Percentiles rank a stretch among this genome's conserved stretches.
These are phyloP conservation scores for Tylochromis polylepis DNA, from an alignment of 2,113 vertebrate species.

Conservation along the genomic window DNA sequence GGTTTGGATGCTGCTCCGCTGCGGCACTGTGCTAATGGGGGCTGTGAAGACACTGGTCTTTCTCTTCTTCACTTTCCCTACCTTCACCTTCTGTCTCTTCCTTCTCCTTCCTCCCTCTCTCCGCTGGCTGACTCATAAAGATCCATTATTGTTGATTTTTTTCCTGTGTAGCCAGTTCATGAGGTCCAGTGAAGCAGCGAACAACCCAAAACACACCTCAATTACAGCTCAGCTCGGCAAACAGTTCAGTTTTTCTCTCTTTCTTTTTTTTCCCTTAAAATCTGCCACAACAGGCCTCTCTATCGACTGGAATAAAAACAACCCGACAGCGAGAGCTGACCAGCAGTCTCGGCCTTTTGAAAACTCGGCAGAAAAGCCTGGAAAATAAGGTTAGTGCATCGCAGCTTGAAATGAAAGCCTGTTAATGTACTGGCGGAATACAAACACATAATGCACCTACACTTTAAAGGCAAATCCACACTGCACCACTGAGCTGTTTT, in stretches of 20 bases:
- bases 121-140: conserved; percentile 58
- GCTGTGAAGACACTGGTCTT: conserved; percentile 60
- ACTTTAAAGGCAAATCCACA: conserved; percentile 21
- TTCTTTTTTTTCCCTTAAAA: neutral
- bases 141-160: conserved; percentile 59
- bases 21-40: conserved; percentile 74
- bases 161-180: conserved; percentile 50
- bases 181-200: conserved; percentile 56
- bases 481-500: neutral
- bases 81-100: conserved; percentile 2
- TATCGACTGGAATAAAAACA: conserved; percentile 62
- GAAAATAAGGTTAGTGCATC: conserved; percentile 54
- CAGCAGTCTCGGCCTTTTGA: conserved; percentile 29
- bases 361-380: conserved; percentile 39
- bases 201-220: conserved; percentile 65
- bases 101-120: neutral
- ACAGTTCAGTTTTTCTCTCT: conserved; percentile 20
- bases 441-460: neutral
- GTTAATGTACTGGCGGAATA: conserved; percentile 31
- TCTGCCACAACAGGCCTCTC: conserved; percentile 57
- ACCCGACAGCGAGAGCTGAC: conserved; percentile 44
- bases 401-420: conserved; percentile 59
- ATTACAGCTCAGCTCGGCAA: conserved; percentile 56
- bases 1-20: conserved; percentile 64
- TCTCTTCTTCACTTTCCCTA: conserved; percentile 28